Base-by-base conservation (phyloP, 2,797 vertebrate species). In the Macrochelys suwanniensis region DNA sequence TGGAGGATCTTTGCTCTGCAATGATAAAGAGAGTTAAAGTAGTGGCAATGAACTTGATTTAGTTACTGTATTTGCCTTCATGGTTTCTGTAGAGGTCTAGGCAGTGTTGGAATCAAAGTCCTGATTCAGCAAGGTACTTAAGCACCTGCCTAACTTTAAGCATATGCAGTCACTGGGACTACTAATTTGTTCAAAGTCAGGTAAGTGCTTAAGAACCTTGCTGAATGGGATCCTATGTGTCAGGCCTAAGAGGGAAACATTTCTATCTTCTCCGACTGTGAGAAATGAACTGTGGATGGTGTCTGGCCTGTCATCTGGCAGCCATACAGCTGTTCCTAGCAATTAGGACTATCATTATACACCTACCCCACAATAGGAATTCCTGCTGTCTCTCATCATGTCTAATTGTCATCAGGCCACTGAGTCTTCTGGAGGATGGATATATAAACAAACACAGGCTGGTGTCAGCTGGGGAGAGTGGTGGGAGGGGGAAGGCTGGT, bases 1-100 rank as follows among this genome's bases (percentile, higher is more conserved):
- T 88, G 37, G 98, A 98, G 79, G 98, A 97, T 91, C 97, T 98
- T 93, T 98, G 98, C 94, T 98, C 99, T 99, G 98, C 89, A 96
- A 95, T n/a, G 94, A 96, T 87, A 96, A 76, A 88, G 77, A 91
- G 33, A 0, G 57, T 95, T 92, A 95, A 56, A 91, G 33, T 68
- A 80, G 1, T 11, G 78, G 56, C 71, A 6, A 12, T 17, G 79
- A 23, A 11, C 33, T 71, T 91, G 61, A 21, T 95, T 93, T 92
- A 54, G 91, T 94, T 94, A 13, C 31, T 88, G 71, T 19, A 45
- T 45, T 45, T 31, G 26, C 28, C 26, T 77, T 49, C 25, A 0
- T 17, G 50, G 17, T 87, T 77, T 92, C 74, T 57, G 53, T 65
- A 51, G 23, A 0, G 84, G 33, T 85, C 71, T 93, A 74, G 68